Base-by-base conservation (phyloP, 1,140 invertebrate species). In the Cardiocondyla obscurior region DNA sequence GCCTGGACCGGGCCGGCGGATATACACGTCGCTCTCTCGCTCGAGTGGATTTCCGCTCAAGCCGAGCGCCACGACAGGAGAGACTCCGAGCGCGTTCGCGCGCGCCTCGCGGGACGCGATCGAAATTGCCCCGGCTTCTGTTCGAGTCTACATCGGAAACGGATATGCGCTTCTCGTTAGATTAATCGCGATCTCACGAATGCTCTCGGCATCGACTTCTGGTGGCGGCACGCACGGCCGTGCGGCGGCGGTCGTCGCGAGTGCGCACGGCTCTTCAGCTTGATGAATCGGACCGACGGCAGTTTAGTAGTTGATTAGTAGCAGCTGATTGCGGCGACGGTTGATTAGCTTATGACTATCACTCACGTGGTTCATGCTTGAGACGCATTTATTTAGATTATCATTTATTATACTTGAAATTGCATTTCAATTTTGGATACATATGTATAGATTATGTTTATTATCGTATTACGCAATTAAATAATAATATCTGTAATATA, bases 1-100 rank as follows among this genome's bases (percentile, higher is more conserved):
- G 22, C 85, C 58, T 83, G 86, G 85, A 87, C 82, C 82, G 49
- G 49, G 30, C 58, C 28, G 51, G 77, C 39, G 30, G 22, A 62
- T 72, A 73, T 46, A 79, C 64, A 77, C 64, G 57, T 81, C 73
- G 42, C 28, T 65, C 55, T 69, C 39, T 81, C 51, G 36, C 51
- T 62, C 49, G 44, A 82, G 70, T 74, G 53, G 72, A 62, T 82
- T 76, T 76, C 70, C 53, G 81, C 49, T 57, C 28, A 36, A 51
- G 25, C 53, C 70, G 72, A 62, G 36, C 33, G 30, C 60, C 74
- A 42, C 60, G 74, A 81, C 74, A 57, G 60, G 77, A 58, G 44
- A 58, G 69, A 72, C 36, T 51, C 42, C 42, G 10, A 44, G 8
- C 28, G 14, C 60, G 14, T 8, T 30, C 25, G 16, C 42, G n/a